A percentile compares a stretch with the other conserved stretches of the same genome.
phyloP scores from a whole-genome alignment of 2,113 vertebrate species.

The Gulo gulo region DNA sequence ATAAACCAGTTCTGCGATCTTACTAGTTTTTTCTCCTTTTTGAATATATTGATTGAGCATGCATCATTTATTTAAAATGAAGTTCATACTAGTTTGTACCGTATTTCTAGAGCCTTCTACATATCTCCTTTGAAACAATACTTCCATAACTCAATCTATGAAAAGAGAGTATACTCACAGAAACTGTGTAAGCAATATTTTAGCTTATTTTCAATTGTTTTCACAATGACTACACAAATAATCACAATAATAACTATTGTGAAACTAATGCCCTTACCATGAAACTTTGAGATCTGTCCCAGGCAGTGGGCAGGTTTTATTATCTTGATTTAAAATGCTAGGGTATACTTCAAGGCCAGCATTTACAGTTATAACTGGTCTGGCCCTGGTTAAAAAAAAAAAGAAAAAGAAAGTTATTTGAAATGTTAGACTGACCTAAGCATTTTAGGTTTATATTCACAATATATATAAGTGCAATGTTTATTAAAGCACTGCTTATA shows the following conservation, averaged over 20 bases:
- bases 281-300: slow-evolving; percentile 85
- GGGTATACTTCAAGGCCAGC: slow-evolving; percentile 93
- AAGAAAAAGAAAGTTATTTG: background rate
- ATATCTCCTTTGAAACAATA: background rate
- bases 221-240: background rate
- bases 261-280: slow-evolving; percentile 86
- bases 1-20: background rate
- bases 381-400: slow-evolving; percentile 83
- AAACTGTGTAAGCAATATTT: background rate
- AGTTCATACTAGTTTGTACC: background rate
- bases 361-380: slow-evolving; percentile 95
- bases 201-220: background rate
- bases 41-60: background rate
- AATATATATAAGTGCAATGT: background rate
- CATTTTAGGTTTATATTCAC: background rate
- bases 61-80: background rate
- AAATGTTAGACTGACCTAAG: background rate
- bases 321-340: slow-evolving; percentile 94
- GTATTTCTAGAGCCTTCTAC: background rate
- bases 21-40: background rate
- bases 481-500: background rate
- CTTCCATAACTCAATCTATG: background rate
- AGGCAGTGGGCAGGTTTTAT: slow-evolving; percentile 87
- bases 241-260: background rate
- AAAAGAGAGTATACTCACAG: background rate